Evolutionary conservation across 2,888 invertebrate genomes (phyloP), one percentile per base, ranked within the genome.

Genomic region (Strigamia maritima): DNA sequence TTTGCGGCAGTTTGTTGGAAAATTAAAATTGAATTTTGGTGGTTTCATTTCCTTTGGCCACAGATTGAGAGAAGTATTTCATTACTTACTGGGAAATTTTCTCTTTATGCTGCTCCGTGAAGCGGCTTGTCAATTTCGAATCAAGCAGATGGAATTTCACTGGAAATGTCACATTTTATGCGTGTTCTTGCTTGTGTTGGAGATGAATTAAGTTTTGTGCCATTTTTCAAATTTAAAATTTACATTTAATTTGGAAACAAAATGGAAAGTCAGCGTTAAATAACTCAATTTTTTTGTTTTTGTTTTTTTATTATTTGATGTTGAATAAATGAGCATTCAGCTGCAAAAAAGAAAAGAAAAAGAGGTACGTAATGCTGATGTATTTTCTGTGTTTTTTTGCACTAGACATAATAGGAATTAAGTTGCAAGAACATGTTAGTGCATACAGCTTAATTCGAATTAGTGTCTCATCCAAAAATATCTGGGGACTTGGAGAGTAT

Each of bases 11-110:
- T 65, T 65, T 65, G 22, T 22, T 65, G 60, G 60, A 65, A 24
- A 65, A 65, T 65, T 65, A 65, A 65, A 65, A 65, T 65, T 65
- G 60, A 65, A 65, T 65, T 65, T 22, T 4, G 60, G 4, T n/a
- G 22, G 3, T 19, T 65, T 19, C 4, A 19, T 65, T 24, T 3
- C 60, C 12, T 22, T 65, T 19, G 60, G 60, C 22, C 60, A 65
- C 60, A 65, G 60, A 65, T 65, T 65, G 60, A 65, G 60, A 65
- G 24, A 65, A 65, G 22, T 65, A 65, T 65, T 65, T 65, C 60
- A 65, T 65, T 65, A 65, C 2, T 24, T 65, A 54, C 54, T 54
- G 54, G 24, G 24, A 19, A 24, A 44, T 44, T 44, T n/a, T 14
- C 16, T 44, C 19, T 65, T 65, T 3, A 65, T 65, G 60, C 60